A percentile compares a stretch with the other conserved stretches of the same genome.
phyloP scores from a whole-genome alignment of 2,797 vertebrate genomes.

The Diceros bicornis region DNA sequence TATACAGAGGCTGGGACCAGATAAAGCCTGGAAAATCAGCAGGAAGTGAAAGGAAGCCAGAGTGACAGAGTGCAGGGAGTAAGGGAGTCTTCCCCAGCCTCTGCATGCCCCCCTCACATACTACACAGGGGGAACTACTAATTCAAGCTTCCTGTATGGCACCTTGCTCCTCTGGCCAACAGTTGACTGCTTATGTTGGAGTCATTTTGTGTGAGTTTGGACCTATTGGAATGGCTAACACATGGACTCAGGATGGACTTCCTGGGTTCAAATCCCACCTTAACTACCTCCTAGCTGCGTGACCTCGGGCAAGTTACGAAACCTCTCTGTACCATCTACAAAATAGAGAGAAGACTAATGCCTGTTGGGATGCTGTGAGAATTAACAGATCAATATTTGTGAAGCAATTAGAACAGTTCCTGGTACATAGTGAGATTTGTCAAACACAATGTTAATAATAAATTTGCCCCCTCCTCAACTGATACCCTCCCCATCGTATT shows the following conservation, averaged over 20 bases:
- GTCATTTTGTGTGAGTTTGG: neutral
- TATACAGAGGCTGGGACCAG: neutral
- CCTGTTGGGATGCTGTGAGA: neutral
- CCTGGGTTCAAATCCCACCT: neutral
- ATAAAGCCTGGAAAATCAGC: rapidly evolving
- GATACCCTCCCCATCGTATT: rapidly evolving
- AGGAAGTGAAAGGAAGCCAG: too few relatives aligned
- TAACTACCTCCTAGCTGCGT: neutral
- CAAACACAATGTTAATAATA: rapidly evolving
- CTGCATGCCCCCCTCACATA: rapidly evolving
- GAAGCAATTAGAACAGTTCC: rapidly evolving
- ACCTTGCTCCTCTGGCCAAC: neutral
- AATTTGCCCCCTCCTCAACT: rapidly evolving
- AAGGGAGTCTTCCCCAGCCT: neutral
- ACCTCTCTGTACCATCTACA: neutral
- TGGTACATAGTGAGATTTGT: rapidly evolving
- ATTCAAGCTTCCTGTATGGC: rapidly evolving
- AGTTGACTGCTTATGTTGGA: too few relatives aligned
- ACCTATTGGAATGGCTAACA: neutral
- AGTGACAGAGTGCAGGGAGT: rapidly evolving
- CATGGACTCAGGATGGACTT: neutral
- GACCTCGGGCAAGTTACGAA: neutral
- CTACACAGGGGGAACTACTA: rapidly evolving
- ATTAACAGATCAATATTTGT: rapidly evolving
- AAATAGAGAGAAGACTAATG: neutral